Conservation (phyloP, 2,797 vertebrate species). For the Lepidocolaptes lacrymiger region DNA sequence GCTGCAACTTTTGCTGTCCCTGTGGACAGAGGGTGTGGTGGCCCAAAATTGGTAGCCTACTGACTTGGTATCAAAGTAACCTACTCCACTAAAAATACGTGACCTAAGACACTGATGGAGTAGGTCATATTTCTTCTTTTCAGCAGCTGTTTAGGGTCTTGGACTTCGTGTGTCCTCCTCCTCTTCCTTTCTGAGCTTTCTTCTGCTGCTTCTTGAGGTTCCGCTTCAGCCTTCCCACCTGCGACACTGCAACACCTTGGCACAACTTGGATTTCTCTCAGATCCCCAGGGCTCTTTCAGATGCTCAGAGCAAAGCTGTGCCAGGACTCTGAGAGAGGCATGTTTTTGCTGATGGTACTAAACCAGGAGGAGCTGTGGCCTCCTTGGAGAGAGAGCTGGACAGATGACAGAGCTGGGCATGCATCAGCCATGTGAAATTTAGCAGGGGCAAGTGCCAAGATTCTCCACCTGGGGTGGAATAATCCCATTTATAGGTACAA, state of each 20-base stretch:
- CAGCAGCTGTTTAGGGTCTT: not conserved
- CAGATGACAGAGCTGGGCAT: not conserved
- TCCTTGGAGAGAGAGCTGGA: not conserved
- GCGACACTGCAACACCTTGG: not conserved
- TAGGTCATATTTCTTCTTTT: not conserved
- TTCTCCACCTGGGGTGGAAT: not conserved
- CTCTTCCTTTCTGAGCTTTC: not conserved
- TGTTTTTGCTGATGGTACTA: not conserved
- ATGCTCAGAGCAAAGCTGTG: not conserved
- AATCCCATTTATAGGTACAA: not conserved
- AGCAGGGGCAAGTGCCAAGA: not conserved
- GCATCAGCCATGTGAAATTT: not conserved
- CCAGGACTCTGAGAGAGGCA: not conserved
- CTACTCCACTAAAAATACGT: not conserved
- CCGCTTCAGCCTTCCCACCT: not conserved
- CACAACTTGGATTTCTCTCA: fast-evolving
- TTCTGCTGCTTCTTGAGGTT: not conserved
- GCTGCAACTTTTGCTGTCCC: not conserved
- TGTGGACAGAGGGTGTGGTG: fast-evolving
- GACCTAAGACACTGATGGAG: not conserved
- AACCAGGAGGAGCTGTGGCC: not conserved
- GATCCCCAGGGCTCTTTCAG: fast-evolving
- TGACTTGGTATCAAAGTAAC: not conserved
- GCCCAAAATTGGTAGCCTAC: not conserved
- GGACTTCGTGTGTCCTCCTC: not conserved